These are phyloP conservation scores for Eupeodes latifasciatus DNA, from an alignment of 2,888 invertebrate species.

Conservation along the genomic window DNA sequence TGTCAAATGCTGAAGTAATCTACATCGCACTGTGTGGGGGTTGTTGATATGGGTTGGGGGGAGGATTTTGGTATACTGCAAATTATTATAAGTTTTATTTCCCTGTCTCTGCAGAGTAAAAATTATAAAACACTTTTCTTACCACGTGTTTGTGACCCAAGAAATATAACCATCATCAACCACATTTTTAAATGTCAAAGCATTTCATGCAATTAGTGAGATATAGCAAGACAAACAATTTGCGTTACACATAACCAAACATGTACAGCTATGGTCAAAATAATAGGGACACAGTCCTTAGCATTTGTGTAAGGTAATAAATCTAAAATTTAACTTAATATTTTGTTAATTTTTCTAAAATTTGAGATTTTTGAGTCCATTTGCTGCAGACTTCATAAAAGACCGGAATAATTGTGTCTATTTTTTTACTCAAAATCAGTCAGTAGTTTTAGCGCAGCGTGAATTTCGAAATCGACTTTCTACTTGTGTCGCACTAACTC, in stretches of 20 bases:
- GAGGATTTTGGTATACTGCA: background rate
- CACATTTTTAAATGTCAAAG: constrained; percentile 36
- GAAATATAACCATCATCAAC: background rate
- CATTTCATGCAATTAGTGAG: constrained; percentile 40
- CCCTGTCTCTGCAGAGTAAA: background rate
- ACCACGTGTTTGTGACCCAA: constrained; percentile 10
- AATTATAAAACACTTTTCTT: background rate
- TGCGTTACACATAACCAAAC: background rate
- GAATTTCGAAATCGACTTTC: no score
- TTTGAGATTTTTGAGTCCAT: no score
- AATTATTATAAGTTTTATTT: background rate
- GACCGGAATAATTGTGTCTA: no score
- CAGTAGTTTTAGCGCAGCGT: no score
- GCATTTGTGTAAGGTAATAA: no score
- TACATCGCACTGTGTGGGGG: background rate
- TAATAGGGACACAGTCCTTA: no score
- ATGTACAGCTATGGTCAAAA: no score
- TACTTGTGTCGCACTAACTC: no score
- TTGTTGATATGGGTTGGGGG: background rate
- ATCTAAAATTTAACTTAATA: no score
- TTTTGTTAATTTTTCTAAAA: no score
- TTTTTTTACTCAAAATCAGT: no score
- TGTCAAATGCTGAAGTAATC: constrained; percentile 24
- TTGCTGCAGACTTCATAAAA: no score
- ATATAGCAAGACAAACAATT: constrained; percentile 7